Evolutionary conservation across 2,797 vertebrate species (phyloP).

Genomic region (Platalea minor): DNA sequence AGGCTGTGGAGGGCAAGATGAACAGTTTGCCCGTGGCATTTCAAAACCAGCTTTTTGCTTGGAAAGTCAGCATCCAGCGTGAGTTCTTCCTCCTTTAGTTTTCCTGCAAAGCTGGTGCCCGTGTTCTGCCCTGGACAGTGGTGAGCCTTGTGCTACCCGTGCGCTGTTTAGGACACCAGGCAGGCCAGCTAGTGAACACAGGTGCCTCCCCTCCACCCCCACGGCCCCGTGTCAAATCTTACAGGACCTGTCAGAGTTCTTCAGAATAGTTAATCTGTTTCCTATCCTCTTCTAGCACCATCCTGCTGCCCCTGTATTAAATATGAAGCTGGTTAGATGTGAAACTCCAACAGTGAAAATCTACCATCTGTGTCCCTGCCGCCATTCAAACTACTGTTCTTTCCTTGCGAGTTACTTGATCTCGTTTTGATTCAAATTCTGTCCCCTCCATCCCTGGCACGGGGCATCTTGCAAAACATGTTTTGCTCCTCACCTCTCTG

Average conservation of each 20-base stretch:
- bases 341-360: constrained; percentile 69
- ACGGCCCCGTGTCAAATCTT: rapidly evolving
- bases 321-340: constrained; percentile 48
- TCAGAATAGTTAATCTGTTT: background rate
- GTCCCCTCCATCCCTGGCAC: background rate
- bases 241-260: background rate
- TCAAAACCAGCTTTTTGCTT: background rate
- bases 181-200: background rate
- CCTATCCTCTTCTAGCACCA: background rate
- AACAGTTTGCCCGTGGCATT: background rate
- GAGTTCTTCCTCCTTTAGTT: background rate
- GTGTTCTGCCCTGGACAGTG: background rate
- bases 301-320: background rate
- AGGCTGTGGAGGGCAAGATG: background rate
- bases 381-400: background rate
- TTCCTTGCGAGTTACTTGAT: background rate
- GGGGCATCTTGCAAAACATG: background rate
- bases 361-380: constrained; percentile 66
- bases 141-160: rapidly evolving
- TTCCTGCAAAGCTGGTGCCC: background rate
- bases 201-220: background rate
- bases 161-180: background rate
- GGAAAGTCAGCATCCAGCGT: background rate
- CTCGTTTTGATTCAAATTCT: background rate
- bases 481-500: background rate